Base-by-base conservation (phyloP, 2,888 invertebrate genomes). In the Lissocephala sabroskyi region DNA sequence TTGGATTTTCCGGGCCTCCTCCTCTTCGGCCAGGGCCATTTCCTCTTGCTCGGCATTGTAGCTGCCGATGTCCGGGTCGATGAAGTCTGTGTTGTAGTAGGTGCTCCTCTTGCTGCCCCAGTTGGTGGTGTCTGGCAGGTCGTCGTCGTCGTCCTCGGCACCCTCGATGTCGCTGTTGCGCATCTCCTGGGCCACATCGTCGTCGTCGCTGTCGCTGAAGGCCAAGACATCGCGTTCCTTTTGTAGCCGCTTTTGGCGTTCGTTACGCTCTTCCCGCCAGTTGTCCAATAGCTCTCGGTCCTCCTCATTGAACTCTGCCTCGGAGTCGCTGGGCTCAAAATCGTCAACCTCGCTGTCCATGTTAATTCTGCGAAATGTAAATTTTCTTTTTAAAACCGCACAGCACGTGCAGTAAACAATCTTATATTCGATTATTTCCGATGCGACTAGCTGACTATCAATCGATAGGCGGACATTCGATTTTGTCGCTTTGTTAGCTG, bases 71-170 rank as follows among this genome's bases (percentile, higher is more conserved):
- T 96, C 95, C 70, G 91, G 89, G 86, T 96, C 96, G 11, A 95
- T 90, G 84, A 93, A 95, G 86, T 96, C 96, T 0, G 95, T 93
- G 42, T 92, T 90, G 85, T 96, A 96, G 82, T 90, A 97, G 28
- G 88, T 87, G 50, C 86, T 88, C 68, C 92, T 92, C 62, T 91
- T 91, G 77, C 90, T 91, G 37, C 97, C 97, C 97, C 97, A 97
- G 14, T 95, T 95, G 84, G 92, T 91, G 1, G 89, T 87, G 82
- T 94, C 89, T 0, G 94, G 94, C 56, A 95, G 85, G 74, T 90
- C 89, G 80, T 91, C 89, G 55, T 88, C 87, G 54, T 89, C 89
- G 52, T 70, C 65, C 4, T 71, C 62, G 60, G 90, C 89, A 0
- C 91, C 91, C 81, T 95, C 94, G 7, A 94, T 88, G 83, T 96